These are phyloP conservation scores for Vanacampus margaritifer DNA, from an alignment of 2,113 vertebrate species.

Conservation along the genomic window DNA sequence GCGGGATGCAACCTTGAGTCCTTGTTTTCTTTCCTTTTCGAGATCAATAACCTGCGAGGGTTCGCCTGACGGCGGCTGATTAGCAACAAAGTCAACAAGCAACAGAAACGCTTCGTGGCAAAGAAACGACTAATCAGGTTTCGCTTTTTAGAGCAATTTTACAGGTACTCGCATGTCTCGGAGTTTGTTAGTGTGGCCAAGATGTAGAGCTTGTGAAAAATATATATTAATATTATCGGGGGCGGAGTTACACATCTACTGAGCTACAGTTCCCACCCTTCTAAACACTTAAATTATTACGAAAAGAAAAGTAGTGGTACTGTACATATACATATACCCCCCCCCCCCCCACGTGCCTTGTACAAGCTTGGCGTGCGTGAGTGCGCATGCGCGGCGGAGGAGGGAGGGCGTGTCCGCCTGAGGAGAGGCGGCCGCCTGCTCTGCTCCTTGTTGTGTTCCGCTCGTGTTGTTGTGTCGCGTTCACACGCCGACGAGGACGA, in stretches of 20 bases:
- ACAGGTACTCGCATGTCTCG: too few species aligned
- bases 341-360: neutral
- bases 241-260: too few species aligned
- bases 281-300: too few species aligned
- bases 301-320: too few species aligned
- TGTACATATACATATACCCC: too few species aligned
- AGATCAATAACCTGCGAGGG: neutral
- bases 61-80: neutral
- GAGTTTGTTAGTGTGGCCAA: too few species aligned
- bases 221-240: too few species aligned
- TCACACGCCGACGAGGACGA: neutral
- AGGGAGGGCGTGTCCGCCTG: constrained; percentile 5
- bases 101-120: neutral
- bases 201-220: too few species aligned
- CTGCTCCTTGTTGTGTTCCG: neutral
- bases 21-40: neutral
- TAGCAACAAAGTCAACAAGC: neutral
- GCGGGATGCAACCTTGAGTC: neutral
- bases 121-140: neutral
- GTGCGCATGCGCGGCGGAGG: neutral
- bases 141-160: neutral
- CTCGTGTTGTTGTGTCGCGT: neutral
- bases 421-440: neutral
- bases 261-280: too few species aligned
- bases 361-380: neutral